phyloP scores from a whole-genome alignment of 2,888 invertebrate species.

The Macrophya alboannulata region DNA sequence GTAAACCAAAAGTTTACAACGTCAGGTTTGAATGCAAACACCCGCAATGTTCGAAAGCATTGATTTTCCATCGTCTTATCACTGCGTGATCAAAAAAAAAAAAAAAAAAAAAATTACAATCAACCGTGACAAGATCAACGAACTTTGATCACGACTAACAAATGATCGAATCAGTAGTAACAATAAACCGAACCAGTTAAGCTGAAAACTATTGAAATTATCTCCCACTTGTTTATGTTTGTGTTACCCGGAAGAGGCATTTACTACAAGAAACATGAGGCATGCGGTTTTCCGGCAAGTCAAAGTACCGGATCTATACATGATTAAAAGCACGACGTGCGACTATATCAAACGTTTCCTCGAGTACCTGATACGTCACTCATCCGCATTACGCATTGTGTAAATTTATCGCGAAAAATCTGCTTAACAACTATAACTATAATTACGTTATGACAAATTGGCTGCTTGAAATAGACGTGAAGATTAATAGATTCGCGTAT shows the following conservation, averaged over 20 bases:
- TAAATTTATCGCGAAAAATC: constrained; percentile 25
- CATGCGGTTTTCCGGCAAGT: not conserved
- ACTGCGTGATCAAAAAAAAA: not conserved
- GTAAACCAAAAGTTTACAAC: not conserved
- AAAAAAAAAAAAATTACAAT: not conserved
- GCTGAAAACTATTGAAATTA: constrained; percentile 3
- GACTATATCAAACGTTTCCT: not conserved
- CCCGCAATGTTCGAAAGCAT: not conserved
- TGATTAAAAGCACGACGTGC: not conserved
- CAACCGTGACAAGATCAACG: not conserved
- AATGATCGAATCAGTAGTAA: constrained; percentile 2
- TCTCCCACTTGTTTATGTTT: not conserved
- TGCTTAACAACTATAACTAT: constrained; percentile 18
- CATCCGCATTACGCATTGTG: not conserved
- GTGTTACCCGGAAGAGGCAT: not conserved
- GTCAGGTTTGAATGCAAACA: not conserved
- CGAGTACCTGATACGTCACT: constrained; percentile 13
- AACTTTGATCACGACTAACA: not conserved
- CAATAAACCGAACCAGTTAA: not conserved
- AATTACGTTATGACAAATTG: constrained; percentile 16
- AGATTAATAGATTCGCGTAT: not conserved
- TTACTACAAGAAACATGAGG: not conserved
- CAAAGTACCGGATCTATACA: constrained; percentile 2
- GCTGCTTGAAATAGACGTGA: not conserved
- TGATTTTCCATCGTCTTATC: not conserved